Conservation (phyloP, 1,140 invertebrate species). For the Aphis craccivora region DNA sequence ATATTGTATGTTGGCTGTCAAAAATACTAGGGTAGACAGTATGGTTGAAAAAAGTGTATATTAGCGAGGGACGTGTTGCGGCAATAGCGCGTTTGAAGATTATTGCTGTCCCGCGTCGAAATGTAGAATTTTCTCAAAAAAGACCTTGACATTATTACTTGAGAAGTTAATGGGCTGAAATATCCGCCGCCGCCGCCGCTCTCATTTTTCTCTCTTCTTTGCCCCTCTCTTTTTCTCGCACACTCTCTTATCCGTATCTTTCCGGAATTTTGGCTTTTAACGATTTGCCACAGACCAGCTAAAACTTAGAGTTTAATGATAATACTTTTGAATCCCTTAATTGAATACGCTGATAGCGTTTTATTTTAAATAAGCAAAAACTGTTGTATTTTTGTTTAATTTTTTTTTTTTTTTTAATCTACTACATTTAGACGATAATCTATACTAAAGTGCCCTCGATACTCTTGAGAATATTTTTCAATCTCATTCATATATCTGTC, state of each 20-base stretch:
- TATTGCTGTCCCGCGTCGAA: constrained; percentile 48
- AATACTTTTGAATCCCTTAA: not conserved
- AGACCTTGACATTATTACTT: constrained; percentile 52
- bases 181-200: not conserved
- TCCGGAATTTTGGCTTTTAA: constrained; percentile 40
- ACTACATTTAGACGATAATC: not conserved
- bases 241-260: constrained; percentile 29
- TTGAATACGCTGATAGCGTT: constrained; percentile 16
- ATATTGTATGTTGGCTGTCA: constrained; percentile 31
- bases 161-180: constrained; percentile 50
- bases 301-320: constrained; percentile 14
- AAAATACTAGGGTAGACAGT: not conserved
- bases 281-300: not conserved
- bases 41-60: constrained; percentile 31
- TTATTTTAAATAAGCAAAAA: not conserved
- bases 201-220: not conserved
- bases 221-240: not conserved
- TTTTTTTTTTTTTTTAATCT: not conserved
- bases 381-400: not conserved
- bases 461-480: not conserved
- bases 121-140: constrained; percentile 39
- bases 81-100: constrained; percentile 4
- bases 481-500: not conserved
- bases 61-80: not conserved
- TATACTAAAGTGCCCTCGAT: not conserved